Base-by-base conservation (phyloP, 1,140 invertebrate genomes). In the Metopolophium dirhodum region DNA sequence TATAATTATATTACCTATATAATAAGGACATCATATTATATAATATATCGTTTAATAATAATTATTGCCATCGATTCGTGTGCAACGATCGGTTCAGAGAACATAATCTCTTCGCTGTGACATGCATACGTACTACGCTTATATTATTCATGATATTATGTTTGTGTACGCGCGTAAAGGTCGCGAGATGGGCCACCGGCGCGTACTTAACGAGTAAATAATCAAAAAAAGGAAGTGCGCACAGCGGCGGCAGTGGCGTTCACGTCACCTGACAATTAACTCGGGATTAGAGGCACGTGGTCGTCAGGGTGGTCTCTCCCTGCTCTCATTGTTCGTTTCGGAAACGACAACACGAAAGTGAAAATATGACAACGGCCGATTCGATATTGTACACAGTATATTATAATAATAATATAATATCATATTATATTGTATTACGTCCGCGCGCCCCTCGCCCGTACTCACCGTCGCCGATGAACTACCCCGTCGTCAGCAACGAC, bases 251-350 rank as follows among this genome's bases (percentile, higher is more conserved):
- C 30, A 51, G 49, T 30, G 51, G 20, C 51, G 54, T 90, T 30
- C 54, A 61, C 54, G 88, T 90, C 88, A 90, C 88, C 88, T 90
- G 88, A 90, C 88, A 90, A 90, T 90, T 90, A 90, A 90, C 88
- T 61, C 37, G 88, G 88, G 35, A 90, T 90, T 90, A 90, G 47
- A 20, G 88, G 88, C 88, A 61, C 88, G 88, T 57, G 87, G 35
- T 18, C 49, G 54, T 41, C 37, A 3, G 88, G 88, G 88, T 90
- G 88, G 88, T 90, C 88, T 30, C 30, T 37, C 54, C 9, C 23
- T 35, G 88, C 1, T 30, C 23, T 61, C 11, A 49, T 49, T 49
- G 86, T 87, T 41, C 23, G 22, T 85, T 26, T 41, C 22, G 41
- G 9, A 85, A 85, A 85, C 41, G 83, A 85, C 83, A 41, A 85